Evolutionary conservation across 2,113 vertebrate genomes (phyloP).

Genomic region (human): GRCh38 chr18:8633501-8634000

Average conservation of each 20-base stretch:
- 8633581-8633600: background rate
- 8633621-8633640: background rate
- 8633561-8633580: background rate
- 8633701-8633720: fast-evolving
- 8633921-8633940: background rate
- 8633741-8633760: background rate
- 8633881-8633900: background rate
- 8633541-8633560: background rate
- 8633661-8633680: background rate
- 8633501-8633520: background rate
- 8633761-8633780: background rate
- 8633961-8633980: background rate
- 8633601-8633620: background rate
- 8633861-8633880: background rate
- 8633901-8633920: background rate
- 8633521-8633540: background rate
- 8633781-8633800: background rate
- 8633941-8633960: background rate
- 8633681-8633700: background rate
- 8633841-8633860: background rate
- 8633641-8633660: fast-evolving
- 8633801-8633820: background rate
- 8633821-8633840: background rate
- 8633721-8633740: fast-evolving
- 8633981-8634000: background rate